A percentile compares a stretch with the other conserved stretches of the same genome.
phyloP scores from a whole-genome alignment of 2,888 invertebrate genomes.

The Hymenopus coronatus region DNA sequence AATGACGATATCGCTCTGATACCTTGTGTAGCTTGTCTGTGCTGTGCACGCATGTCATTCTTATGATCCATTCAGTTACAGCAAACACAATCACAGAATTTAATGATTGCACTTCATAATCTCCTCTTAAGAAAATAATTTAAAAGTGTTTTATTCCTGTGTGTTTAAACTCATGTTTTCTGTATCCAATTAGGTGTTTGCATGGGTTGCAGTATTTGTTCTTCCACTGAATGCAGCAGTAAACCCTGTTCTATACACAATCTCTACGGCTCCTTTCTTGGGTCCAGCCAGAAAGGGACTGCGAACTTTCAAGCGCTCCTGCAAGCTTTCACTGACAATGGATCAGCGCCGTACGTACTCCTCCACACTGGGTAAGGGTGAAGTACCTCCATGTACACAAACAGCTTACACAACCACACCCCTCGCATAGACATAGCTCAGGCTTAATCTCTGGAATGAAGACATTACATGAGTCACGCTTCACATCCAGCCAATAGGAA shows the following conservation, averaged over 20 bases:
- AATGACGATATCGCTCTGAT: too few relatives aligned
- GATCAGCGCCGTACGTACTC: slow-evolving; percentile 36
- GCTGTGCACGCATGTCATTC: too few relatives aligned
- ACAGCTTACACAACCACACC: not conserved
- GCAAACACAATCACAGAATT: too few relatives aligned
- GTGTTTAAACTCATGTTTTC: too few relatives aligned
- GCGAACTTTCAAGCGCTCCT: slow-evolving; percentile 34
- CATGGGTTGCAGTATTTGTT: slow-evolving; percentile 54
- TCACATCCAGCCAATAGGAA: too few relatives aligned
- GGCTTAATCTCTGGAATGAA: not conserved
- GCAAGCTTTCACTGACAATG: slow-evolving; percentile 35
- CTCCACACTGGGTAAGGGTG: slow-evolving; percentile 34
- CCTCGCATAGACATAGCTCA: not conserved
- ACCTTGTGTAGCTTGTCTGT: too few relatives aligned
- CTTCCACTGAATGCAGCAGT: slow-evolving; percentile 53
- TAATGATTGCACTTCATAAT: too few relatives aligned
- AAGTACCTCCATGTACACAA: not conserved
- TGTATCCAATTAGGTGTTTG: slow-evolving; percentile 42
- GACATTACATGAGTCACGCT: too few relatives aligned
- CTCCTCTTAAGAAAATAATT: too few relatives aligned
- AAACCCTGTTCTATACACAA: slow-evolving; percentile 52
- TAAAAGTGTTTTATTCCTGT: too few relatives aligned
- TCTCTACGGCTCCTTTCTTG: slow-evolving; percentile 44
- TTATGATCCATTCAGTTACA: too few relatives aligned
- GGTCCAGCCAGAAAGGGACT: slow-evolving; percentile 35